Conservation (phyloP, 2,797 vertebrate species). For the Diceros bicornis region DNA sequence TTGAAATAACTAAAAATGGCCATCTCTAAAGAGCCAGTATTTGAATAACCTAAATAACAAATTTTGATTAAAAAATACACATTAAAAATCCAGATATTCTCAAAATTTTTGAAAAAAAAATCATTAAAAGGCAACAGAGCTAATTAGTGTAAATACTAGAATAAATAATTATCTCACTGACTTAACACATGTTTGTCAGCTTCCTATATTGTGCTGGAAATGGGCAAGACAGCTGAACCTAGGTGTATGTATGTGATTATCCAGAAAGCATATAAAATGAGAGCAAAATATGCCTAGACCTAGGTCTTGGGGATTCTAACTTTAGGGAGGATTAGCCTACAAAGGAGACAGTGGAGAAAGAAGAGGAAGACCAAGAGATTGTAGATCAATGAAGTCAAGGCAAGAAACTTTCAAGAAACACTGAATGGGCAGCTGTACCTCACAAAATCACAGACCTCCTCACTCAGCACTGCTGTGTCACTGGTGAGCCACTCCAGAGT, state of each 20-base stretch:
- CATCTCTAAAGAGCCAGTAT: not conserved
- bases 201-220: not conserved
- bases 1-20: not conserved
- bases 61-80: slow-evolving; percentile 51
- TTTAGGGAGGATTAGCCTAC: not conserved
- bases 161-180: slow-evolving; percentile 26
- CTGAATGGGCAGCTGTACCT: not conserved
- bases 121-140: not conserved
- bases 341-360: not conserved
- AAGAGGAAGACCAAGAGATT: not conserved
- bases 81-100: not conserved
- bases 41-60: not conserved
- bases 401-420: not conserved
- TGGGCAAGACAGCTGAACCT: not conserved
- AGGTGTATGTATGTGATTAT: not conserved
- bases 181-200: not conserved
- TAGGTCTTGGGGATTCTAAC: not conserved
- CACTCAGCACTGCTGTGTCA: not conserved
- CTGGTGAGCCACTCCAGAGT: not conserved
- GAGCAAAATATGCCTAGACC: not conserved
- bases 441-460: not conserved
- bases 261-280: not conserved
- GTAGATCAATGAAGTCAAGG: not conserved
- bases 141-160: not conserved
- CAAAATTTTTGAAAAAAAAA: not conserved